Base-by-base conservation (phyloP, 2,113 vertebrate genomes). In the Erythrolamprus reginae region DNA sequence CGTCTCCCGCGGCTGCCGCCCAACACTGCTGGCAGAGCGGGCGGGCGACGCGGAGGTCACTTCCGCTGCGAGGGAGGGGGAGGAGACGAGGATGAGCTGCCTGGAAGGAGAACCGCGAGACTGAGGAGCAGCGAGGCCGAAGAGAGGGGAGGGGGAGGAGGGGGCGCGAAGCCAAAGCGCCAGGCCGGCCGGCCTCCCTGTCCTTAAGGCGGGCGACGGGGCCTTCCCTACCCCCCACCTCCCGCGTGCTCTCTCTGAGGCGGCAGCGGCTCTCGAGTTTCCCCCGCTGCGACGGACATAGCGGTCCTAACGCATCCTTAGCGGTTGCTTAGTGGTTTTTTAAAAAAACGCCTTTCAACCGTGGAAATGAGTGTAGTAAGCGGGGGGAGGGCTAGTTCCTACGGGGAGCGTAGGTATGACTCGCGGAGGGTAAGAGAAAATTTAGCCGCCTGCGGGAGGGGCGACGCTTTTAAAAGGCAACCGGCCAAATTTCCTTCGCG, bases 31-130 rank as follows among this genome's bases (percentile, higher is more conserved):
- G 50, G 88, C 33, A 52, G 42, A 45, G 88, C 51, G 23, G 82
- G 89, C 82, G 42, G 52, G 89, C 84, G 15, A 33, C 42, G 65
- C 85, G 51, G 85, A 70, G 45, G 56, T 42, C 90, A 70, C 93
- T 95, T 94, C 95, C 95, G 93, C 88, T 88, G 70, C 23, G 89
- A 88, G 55, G 52, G 13, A 38, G 51, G 84, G 23, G 28, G 48
- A 12, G 55, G 24, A 13, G 23, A 17, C 28, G 52, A 48, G 86
- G 51, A 48, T 1, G 12, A 70, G 8, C 3, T 33, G 50, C 15
- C 89, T 5, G 51, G 24, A 38, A 28, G 0, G 50, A 15, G 47
- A 42, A n/a, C 65, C 65, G 33, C 65, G 65, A 77, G 65, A 38
- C 15, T 38, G 65, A 77, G 15, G 65, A 33, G 65, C n/a, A 13